A percentile compares a stretch with the other conserved stretches of the same genome.
Evolutionary conservation across 1,140 invertebrate species (phyloP).

Genomic region (Tetraneura akinire): DNA sequence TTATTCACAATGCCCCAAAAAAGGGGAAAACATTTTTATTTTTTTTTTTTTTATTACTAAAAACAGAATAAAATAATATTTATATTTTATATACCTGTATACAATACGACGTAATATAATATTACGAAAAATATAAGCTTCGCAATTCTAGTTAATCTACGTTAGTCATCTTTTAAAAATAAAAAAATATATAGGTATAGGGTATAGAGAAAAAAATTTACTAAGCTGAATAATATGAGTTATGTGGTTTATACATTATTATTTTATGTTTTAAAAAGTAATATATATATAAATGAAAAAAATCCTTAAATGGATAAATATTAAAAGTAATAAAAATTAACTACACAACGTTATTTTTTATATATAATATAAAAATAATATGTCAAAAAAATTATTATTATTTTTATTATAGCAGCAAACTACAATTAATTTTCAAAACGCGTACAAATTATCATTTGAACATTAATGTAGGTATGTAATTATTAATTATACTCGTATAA

Average conservation of each 20-base stretch:
- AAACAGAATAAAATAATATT: no score
- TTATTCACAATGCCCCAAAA: no score
- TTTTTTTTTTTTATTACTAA: no score
- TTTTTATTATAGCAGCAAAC: no score
- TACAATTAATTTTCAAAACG: no score
- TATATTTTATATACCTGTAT: background rate
- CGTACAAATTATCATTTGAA: no score
- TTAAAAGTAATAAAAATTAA: background rate
- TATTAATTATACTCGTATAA: no score
- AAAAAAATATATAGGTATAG: background rate
- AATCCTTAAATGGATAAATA: background rate
- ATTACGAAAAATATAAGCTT: background rate
- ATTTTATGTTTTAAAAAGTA: background rate
- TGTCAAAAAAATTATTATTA: no score
- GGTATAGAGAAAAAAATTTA: background rate
- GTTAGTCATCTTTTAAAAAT: slow-evolving; percentile 14
- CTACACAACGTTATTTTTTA: background rate
- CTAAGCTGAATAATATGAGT: background rate
- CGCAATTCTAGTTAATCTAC: background rate
- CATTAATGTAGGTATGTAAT: no score
- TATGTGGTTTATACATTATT: background rate
- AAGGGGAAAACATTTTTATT: no score
- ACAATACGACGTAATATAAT: background rate
- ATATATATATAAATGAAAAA: background rate
- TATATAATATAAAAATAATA: no score